Percentiles rank a stretch among this genome's conserved stretches.
These are phyloP conservation scores for Nebria salina DNA, from an alignment of 2,888 invertebrate species.

Conservation along the genomic window DNA sequence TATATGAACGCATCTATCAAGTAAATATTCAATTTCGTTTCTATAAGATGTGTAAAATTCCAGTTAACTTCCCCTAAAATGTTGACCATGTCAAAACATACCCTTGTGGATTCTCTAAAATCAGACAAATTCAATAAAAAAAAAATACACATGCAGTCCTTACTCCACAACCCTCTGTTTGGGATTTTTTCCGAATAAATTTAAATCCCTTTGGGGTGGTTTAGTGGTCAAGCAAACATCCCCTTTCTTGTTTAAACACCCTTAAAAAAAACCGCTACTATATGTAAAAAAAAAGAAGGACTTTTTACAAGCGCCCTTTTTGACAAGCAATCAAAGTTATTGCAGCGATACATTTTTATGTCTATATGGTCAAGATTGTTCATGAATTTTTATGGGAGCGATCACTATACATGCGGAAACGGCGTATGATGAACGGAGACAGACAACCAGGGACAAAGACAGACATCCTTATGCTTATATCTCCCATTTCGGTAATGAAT, in stretches of 20 bases:
- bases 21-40: neutral
- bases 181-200: conserved; percentile 38
- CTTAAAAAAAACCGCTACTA: conserved; percentile 12
- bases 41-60: neutral
- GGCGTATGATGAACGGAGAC: neutral
- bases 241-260: conserved; percentile 43
- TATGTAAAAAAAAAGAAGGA: conserved; percentile 3
- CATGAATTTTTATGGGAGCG: neutral
- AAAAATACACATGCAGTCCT: conserved; percentile 29
- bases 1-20: no score
- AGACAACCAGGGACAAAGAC: conserved; percentile 8
- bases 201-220: conserved; percentile 46
- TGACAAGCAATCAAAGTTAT: conserved; percentile 6
- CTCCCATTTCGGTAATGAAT: conserved; percentile 42
- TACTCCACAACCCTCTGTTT: neutral
- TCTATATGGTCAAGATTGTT: neutral
- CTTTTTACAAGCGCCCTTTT: neutral
- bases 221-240: conserved; percentile 44
- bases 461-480: conserved; percentile 25
- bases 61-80: neutral
- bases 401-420: neutral
- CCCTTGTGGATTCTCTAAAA: conserved; percentile 33
- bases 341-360: conserved; percentile 1
- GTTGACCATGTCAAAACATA: conserved; percentile 29
- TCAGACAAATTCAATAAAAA: conserved; percentile 46